Base-by-base conservation (phyloP, 2,797 vertebrate species). In the Pseudocheirus occidentalis region DNA sequence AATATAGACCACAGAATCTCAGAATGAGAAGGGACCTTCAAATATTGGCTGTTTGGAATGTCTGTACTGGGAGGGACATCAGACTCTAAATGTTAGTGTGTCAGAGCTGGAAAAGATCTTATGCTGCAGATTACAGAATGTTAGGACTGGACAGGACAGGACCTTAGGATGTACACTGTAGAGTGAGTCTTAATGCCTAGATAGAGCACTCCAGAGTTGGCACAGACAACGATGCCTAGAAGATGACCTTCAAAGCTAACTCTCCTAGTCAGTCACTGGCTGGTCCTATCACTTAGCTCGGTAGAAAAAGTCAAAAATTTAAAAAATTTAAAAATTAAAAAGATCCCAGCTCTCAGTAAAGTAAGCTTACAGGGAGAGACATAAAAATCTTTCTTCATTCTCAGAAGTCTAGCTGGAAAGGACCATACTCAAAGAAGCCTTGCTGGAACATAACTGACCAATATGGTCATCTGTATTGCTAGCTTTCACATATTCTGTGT, bases 61-160 rank as follows among this genome's bases (percentile, higher is more conserved):
- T 81, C n/a, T 46, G 66, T n/a, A 7, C 66, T 9, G n/a, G 18
- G n/a, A 81, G 7, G 66, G 66, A 40, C 6, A 46, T 46, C 66
- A 46, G 34, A 21, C 18, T 9, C 40, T 21, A 40, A 21, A 81
- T 46, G 7, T 21, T 40, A 81, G 66, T 12, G 1, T 18, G 16
- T 73, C 66, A 40, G 66, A 81, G 66, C 6, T 24, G 66, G n/a
- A 24, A 24, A 12, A 81, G 66, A 24, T 5, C n/a, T 73, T 40
- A 2, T 0, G 0, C 16, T 73, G 1, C n/a, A 40, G n/a, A 40
- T 10, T 18, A 24, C 2, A 4, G n/a, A 46, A 21, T 10, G 7
- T 81, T 21, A 81, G n/a, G 18, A 18, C n/a, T 40, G 18, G n/a
- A 40, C 6, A 81, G 18, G n/a, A 40, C 6, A 81, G 66, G n/a